Evolutionary conservation across 2,113 vertebrate genomes (phyloP).

Genomic region (Seriola quinqueradiata): DNA sequence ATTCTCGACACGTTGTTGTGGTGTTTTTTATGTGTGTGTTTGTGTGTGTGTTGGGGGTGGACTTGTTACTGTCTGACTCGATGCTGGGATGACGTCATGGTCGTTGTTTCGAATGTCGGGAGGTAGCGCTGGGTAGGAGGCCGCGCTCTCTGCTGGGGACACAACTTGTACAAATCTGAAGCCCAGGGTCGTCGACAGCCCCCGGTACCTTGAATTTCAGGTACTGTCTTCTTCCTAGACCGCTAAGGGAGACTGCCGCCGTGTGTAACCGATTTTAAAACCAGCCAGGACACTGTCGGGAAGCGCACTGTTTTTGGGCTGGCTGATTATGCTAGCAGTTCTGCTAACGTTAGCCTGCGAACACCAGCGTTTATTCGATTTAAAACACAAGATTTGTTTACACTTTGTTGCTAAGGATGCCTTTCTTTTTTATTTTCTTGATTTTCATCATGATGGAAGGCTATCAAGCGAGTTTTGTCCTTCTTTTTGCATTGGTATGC

Average conservation of each 20-base stretch:
- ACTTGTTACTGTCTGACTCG: conserved; percentile 59
- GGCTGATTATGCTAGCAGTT: conserved; percentile 59
- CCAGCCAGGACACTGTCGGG: conserved; percentile 26
- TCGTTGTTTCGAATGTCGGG: conserved; percentile 82
- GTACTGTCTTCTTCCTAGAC: conserved; percentile 42
- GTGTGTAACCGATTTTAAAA: conserved; percentile 17
- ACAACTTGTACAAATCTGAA: conserved; percentile 70
- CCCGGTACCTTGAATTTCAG: conserved; percentile 61
- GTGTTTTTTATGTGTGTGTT: not conserved
- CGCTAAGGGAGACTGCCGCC: not conserved
- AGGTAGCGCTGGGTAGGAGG: conserved; percentile 77
- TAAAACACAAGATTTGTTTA: conserved; percentile 33
- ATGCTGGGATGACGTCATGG: conserved; percentile 81
- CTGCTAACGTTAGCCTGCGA: conserved; percentile 71
- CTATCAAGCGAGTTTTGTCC: not conserved
- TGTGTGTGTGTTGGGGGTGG: not conserved
- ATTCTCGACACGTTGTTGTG: not conserved
- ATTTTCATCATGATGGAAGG: not conserved
- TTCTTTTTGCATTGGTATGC: conserved; percentile 34
- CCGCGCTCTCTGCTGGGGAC: conserved; percentile 73
- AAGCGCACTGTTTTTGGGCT: conserved; percentile 45
- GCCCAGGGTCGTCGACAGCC: conserved; percentile 74
- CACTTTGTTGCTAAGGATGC: conserved; percentile 19
- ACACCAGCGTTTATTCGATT: conserved; percentile 65
- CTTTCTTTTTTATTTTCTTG: not conserved